These are phyloP conservation scores for Pterophyllum scalare DNA, from an alignment of 2,113 vertebrate species.

Conservation along the genomic window DNA sequence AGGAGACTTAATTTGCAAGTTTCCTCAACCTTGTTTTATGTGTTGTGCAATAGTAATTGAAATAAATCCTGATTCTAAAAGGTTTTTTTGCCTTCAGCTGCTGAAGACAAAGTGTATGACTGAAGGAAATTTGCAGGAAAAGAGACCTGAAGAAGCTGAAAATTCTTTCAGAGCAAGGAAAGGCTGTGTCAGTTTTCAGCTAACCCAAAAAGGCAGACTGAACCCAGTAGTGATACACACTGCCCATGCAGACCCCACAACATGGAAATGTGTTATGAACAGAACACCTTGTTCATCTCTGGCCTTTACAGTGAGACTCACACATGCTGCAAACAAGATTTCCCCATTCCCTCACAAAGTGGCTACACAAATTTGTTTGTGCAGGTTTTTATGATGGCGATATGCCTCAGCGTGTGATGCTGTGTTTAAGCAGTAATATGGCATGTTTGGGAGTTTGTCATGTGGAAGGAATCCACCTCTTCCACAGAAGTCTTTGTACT, in stretches of 20 bases:
- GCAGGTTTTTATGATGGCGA: slow-evolving; percentile 24
- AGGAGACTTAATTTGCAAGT: too few relatives aligned
- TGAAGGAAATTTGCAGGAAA: too few relatives aligned
- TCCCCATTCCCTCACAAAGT: slow-evolving; percentile 30
- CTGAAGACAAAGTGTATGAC: too few relatives aligned
- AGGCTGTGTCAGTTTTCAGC: neutral
- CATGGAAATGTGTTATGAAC: slow-evolving; percentile 22
- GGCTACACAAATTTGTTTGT: slow-evolving; percentile 35
- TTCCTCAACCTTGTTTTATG: too few relatives aligned
- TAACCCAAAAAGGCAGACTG: neutral
- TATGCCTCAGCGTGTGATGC: neutral
- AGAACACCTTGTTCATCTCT: slow-evolving; percentile 41
- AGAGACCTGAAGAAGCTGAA: too few relatives aligned
- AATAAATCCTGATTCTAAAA: too few relatives aligned
- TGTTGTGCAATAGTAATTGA: too few relatives aligned
- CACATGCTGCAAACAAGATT: neutral
- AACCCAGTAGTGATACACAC: neutral
- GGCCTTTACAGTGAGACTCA: slow-evolving; percentile 4
- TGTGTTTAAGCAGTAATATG: slow-evolving; percentile 30
- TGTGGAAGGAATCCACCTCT: neutral
- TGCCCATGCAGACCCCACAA: neutral
- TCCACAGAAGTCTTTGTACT: slow-evolving; percentile 25
- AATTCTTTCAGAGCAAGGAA: too few relatives aligned
- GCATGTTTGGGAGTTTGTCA: slow-evolving; percentile 6
- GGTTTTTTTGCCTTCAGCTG: too few relatives aligned